These are phyloP conservation scores for Oryzias melastigma DNA, from an alignment of 2,113 vertebrate species.

Conservation along the genomic window DNA sequence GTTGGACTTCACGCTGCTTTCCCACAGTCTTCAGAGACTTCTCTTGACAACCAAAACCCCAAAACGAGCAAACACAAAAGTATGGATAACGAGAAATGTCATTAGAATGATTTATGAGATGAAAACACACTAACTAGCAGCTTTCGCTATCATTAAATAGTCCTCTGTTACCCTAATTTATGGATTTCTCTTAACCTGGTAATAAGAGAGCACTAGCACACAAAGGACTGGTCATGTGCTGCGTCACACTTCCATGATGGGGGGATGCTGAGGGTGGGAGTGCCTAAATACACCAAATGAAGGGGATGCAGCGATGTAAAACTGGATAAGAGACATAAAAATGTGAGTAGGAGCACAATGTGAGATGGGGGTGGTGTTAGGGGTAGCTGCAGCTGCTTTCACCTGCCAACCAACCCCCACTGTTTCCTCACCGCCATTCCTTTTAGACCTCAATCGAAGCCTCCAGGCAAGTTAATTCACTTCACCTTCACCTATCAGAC, in stretches of 20 bases:
- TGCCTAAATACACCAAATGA: slow-evolving; percentile 20
- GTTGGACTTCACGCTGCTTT: slow-evolving; percentile 42
- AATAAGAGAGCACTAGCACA: slow-evolving; percentile 47
- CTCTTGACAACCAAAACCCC: slow-evolving; percentile 17
- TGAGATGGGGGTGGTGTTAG: not conserved
- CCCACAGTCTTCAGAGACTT: slow-evolving; percentile 28
- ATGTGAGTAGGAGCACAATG: slow-evolving; percentile 15
- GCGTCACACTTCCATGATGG: slow-evolving; percentile 60
- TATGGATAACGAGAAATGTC: not conserved
- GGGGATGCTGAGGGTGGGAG: slow-evolving; percentile 14
- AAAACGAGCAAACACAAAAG: slow-evolving; percentile 1
- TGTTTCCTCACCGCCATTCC: slow-evolving; percentile 5
- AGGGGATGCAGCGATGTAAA: slow-evolving; percentile 14
- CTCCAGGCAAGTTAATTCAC: slow-evolving; percentile 68
- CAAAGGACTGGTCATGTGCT: slow-evolving; percentile 58
- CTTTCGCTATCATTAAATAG: slow-evolving; percentile 10
- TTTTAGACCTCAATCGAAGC: slow-evolving; percentile 67
- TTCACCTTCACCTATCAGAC: slow-evolving; percentile 63
- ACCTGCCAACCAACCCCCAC: slow-evolving; percentile 49
- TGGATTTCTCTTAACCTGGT: slow-evolving; percentile 56
- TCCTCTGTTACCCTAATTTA: slow-evolving; percentile 31
- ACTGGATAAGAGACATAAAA: slow-evolving; percentile 25
- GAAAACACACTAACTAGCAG: slow-evolving; percentile 10
- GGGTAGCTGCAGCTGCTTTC: slow-evolving; percentile 58
- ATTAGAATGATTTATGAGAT: slow-evolving; percentile 5